These are phyloP conservation scores for Acrobasis consociella DNA, from an alignment of 2,888 invertebrate species.

Conservation along the genomic window DNA sequence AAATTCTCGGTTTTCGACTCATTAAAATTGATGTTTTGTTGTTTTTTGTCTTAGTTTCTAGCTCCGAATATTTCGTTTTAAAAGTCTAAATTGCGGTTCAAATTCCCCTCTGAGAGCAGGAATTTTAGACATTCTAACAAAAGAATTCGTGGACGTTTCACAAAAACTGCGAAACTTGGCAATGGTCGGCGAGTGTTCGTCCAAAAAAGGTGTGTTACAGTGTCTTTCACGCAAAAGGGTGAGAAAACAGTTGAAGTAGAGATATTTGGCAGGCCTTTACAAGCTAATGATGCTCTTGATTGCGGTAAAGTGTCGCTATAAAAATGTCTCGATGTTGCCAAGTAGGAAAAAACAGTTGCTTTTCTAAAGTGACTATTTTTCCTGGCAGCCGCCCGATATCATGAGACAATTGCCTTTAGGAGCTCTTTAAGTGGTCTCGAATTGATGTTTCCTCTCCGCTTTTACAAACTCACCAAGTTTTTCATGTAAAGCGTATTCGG, in stretches of 20 bases:
- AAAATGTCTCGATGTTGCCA: conserved; percentile 79
- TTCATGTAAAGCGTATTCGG: conserved; percentile 42
- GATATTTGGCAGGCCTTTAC: conserved; percentile 81
- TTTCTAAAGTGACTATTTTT: conserved; percentile 76
- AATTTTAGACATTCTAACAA: conserved; percentile 34
- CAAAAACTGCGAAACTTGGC: conserved; percentile 63
- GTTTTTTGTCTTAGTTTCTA: conserved; percentile 55
- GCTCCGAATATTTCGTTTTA: conserved; percentile 25
- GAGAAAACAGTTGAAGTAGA: conserved; percentile 70
- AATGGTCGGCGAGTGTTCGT: conserved; percentile 50
- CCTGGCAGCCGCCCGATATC: conserved; percentile 73
- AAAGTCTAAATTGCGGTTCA: conserved; percentile 8
- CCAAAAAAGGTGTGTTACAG: conserved; percentile 72
- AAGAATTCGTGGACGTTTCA: conserved; percentile 36
- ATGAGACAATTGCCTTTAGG: conserved; percentile 75
- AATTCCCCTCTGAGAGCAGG: conserved; percentile 17
- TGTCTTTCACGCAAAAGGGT: conserved; percentile 70
- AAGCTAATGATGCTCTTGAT: conserved; percentile 81
- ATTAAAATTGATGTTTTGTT: conserved; percentile 79
- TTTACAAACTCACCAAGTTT: conserved; percentile 51
- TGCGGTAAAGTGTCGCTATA: conserved; percentile 80
- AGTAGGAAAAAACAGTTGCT: conserved; percentile 76
- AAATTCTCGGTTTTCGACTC: conserved; percentile 79
- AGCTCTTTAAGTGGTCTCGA: conserved; percentile 67
- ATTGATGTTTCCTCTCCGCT: conserved; percentile 61